Conservation (phyloP, 30 jellyfish, hydroid and myxozoan genomes). For the Rhopilema esculentum region DNA sequence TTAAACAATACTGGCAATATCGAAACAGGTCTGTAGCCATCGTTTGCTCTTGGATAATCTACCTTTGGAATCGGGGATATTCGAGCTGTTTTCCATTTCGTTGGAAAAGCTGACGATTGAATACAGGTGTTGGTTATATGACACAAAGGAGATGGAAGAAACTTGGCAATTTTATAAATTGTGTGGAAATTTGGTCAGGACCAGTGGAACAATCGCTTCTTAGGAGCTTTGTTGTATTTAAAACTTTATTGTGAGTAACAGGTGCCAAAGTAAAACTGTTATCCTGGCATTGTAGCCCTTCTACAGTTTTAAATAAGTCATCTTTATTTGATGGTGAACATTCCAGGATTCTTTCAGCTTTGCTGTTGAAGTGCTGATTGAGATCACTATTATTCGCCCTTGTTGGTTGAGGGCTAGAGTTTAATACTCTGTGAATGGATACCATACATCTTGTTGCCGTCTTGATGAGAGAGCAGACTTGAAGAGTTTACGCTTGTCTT, state of each 20-base stretch:
- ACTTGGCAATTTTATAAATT: conserved; percentile 42
- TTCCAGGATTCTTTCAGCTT: background rate
- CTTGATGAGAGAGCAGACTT: conserved; percentile 23
- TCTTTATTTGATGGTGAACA: conserved; percentile 6
- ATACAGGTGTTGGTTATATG: conserved; percentile 39
- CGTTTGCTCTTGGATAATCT: conserved; percentile 39
- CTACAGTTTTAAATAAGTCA: conserved; percentile 17
- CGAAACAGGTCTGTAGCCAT: conserved; percentile 40
- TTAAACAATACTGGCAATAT: background rate
- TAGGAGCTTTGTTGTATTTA: conserved; percentile 40
- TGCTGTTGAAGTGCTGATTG: background rate
- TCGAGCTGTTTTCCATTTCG: conserved; percentile 34
- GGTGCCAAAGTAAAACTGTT: conserved; percentile 1
- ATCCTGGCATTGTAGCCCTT: conserved; percentile 12
- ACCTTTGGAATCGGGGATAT: conserved; percentile 43
- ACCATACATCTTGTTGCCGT: background rate
- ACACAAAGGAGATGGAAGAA: conserved; percentile 36
- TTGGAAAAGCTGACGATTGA: conserved; percentile 39
- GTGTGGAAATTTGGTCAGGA: conserved; percentile 47
- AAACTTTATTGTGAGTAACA: conserved; percentile 31
- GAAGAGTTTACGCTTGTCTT: background rate
- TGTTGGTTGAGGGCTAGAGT: conserved; percentile 6
- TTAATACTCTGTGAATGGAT: background rate
- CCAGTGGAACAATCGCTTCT: conserved; percentile 66
- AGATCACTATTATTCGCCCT: conserved; percentile 1